These are phyloP conservation scores for Resseliella maxima DNA, from an alignment of 2,888 invertebrate genomes.

Conservation along the genomic window DNA sequence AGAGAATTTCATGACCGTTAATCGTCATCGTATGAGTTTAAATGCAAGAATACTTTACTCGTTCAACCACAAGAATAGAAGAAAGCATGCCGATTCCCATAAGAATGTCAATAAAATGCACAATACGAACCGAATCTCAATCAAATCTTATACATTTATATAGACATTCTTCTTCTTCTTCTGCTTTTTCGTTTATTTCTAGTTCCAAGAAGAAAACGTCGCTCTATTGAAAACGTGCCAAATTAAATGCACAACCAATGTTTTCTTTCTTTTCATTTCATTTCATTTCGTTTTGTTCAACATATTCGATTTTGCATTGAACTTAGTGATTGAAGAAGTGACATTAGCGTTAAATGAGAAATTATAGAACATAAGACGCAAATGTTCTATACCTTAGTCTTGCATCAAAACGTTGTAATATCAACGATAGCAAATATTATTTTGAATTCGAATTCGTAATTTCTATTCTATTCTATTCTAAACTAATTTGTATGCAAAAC, in stretches of 20 bases:
- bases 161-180: background rate
- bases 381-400: background rate
- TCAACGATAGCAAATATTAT: constrained; percentile 27
- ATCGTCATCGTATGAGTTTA: background rate
- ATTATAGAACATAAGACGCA: background rate
- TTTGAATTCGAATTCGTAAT: background rate
- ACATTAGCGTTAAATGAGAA: background rate
- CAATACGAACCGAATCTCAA: background rate
- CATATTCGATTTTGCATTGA: background rate
- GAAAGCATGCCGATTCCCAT: background rate
- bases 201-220: background rate
- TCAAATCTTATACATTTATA: background rate
- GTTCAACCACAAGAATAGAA: background rate
- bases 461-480: constrained; percentile 25
- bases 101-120: constrained; percentile 12
- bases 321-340: background rate
- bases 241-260: background rate
- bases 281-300: background rate
- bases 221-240: background rate
- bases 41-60: background rate
- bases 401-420: background rate
- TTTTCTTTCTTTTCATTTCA: background rate
- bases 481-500: constrained; percentile 29
- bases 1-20: background rate
- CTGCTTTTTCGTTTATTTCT: background rate